These are phyloP conservation scores for Magallana gigas DNA, from an alignment of 1,140 invertebrate species.

Conservation along the genomic window DNA sequence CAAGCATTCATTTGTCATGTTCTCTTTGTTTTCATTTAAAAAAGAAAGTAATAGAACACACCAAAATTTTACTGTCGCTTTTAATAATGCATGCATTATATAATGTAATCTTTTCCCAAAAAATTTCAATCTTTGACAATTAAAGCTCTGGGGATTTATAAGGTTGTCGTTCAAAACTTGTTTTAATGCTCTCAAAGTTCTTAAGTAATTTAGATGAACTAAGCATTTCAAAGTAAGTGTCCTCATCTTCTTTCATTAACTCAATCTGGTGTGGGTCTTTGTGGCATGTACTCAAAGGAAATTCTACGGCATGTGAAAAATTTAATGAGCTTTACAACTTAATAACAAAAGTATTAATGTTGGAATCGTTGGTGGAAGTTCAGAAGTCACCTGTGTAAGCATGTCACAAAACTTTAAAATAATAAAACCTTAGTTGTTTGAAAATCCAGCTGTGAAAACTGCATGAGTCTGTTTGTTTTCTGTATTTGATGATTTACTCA, in stretches of 20 bases:
- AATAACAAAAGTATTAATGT: background rate
- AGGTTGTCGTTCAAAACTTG: background rate
- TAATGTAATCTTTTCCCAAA: background rate
- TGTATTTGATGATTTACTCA: too few species aligned
- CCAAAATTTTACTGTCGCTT: slow-evolving; percentile 13
- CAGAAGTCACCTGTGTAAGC: background rate
- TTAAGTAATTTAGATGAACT: slow-evolving; percentile 15
- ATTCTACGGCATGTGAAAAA: background rate
- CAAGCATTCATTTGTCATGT: background rate
- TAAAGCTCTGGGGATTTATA: too few species aligned
- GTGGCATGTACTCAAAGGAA: slow-evolving; percentile 3
- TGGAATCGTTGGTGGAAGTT: background rate
- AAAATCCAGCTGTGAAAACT: too few species aligned
- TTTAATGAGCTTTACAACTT: too few species aligned
- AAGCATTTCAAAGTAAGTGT: slow-evolving; percentile 28
- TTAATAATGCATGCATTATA: slow-evolving; percentile 12
- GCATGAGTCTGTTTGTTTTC: too few species aligned
- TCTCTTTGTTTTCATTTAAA: background rate
- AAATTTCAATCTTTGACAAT: background rate
- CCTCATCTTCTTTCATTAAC: background rate
- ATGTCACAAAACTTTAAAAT: background rate
- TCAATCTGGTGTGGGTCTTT: background rate
- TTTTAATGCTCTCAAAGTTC: background rate
- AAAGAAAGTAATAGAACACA: background rate
- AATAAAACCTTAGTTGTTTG: too few species aligned